phyloP scores from a whole-genome alignment of 2,888 invertebrate genomes.

The Drosophila anomalata region DNA sequence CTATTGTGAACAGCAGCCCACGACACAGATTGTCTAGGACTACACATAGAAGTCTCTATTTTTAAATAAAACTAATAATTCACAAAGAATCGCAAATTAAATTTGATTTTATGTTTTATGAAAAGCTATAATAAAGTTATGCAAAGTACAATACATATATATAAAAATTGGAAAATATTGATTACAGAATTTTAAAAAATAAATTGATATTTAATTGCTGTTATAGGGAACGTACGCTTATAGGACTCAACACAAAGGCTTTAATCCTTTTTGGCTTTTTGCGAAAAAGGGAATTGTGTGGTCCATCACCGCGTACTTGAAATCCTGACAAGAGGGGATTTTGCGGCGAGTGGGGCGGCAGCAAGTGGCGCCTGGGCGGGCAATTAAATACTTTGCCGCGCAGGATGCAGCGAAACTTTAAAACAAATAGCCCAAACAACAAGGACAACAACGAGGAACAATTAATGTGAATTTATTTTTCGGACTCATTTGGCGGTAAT shows the following conservation, averaged over 20 bases:
- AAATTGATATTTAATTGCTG: neutral
- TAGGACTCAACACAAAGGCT: neutral
- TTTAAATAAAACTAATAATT: neutral
- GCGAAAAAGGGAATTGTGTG: conserved; percentile 12
- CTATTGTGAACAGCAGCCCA: neutral
- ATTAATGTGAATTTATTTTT: conserved; percentile 74
- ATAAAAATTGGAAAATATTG: neutral
- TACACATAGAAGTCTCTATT: neutral
- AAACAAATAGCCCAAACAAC: conserved; percentile 63
- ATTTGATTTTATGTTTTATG: no score
- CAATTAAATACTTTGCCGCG: conserved; percentile 59
- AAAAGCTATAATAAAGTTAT: no score
- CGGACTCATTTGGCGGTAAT: conserved; percentile 74
- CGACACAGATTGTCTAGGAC: neutral
- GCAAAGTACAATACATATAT: neutral
- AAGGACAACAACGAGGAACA: conserved; percentile 57
- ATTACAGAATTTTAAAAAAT: neutral
- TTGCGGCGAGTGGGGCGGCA: conserved; percentile 11
- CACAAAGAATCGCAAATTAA: no score
- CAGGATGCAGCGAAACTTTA: conserved; percentile 53
- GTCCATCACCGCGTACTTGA: conserved; percentile 20
- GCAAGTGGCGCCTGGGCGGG: conserved; percentile 43
- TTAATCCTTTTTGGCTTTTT: neutral
- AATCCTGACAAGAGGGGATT: conserved; percentile 13
- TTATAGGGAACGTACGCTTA: neutral